Percentiles rank a stretch among this genome's conserved stretches.
Evolutionary conservation across 2,888 invertebrate genomes (phyloP).

Genomic region (Parnassius apollo): DNA sequence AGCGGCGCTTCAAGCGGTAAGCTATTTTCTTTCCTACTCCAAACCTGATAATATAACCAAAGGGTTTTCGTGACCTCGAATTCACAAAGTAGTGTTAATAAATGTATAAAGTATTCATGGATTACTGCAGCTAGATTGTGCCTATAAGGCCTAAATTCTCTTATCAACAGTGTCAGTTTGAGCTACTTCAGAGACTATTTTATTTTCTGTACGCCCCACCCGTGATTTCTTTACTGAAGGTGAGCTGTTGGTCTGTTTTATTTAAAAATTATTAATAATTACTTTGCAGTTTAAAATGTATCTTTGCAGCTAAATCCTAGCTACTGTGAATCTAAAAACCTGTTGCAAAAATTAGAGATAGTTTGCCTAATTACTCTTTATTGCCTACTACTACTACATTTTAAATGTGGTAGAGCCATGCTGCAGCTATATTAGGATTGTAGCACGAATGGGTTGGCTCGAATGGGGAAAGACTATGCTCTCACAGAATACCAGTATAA

Average conservation of each 20-base stretch:
- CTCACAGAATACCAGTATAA: no score
- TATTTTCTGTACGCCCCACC: constrained; percentile 68
- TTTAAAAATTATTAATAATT: constrained; percentile 36
- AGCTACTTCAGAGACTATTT: constrained; percentile 23
- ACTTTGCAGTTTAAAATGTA: no score
- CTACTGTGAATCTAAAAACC: no score
- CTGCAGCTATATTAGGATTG: no score
- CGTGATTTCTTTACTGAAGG: constrained; percentile 59
- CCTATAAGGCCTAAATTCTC: constrained; percentile 3
- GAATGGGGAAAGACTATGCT: no score
- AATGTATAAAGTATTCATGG: constrained; percentile 34
- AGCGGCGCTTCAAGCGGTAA: constrained; percentile 97
- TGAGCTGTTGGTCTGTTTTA: constrained; percentile 48
- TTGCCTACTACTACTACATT: no score
- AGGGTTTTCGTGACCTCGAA: constrained; percentile 73
- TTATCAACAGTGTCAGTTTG: not conserved
- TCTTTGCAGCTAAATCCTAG: no score
- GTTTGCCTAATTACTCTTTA: no score
- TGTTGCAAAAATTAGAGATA: no score
- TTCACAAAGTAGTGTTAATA: constrained; percentile 56
- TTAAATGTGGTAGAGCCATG: no score
- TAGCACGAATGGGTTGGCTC: no score
- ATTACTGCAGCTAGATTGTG: constrained; percentile 11
- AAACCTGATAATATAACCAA: constrained; percentile 59
- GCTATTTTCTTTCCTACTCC: constrained; percentile 65